phyloP scores from a whole-genome alignment of 1,140 invertebrate species.

The Sesamia nonagrioides region DNA sequence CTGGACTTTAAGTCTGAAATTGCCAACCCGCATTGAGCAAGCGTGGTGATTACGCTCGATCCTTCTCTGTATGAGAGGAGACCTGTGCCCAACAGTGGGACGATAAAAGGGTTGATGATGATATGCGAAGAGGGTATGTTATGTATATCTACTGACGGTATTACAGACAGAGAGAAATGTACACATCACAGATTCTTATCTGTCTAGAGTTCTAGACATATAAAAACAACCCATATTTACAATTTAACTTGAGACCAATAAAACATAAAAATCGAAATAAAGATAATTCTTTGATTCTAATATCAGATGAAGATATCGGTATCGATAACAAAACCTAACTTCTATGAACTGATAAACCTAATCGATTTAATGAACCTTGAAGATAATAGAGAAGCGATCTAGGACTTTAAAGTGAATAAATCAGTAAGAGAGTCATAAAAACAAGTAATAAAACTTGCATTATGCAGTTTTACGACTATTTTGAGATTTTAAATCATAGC shows the following conservation, averaged over 20 bases:
- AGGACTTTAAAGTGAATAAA: conserved; percentile 6
- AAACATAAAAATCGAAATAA: neutral
- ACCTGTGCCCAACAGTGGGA: too few relatives aligned
- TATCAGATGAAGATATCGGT: neutral
- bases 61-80: too few relatives aligned
- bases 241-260: neutral
- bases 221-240: neutral
- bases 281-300: conserved; percentile 1
- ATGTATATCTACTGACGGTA: too few relatives aligned
- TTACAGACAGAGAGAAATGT: neutral
- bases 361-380: conserved; percentile 7
- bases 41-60: too few relatives aligned
- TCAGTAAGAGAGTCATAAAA: conserved; percentile 12
- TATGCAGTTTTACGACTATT: conserved; percentile 20
- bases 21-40: too few relatives aligned
- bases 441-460: conserved; percentile 3
- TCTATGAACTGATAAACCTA: conserved; percentile 35
- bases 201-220: neutral
- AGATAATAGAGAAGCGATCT: neutral
- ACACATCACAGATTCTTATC: neutral
- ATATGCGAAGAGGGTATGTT: too few relatives aligned
- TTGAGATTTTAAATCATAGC: conserved; percentile 11
- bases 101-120: too few relatives aligned
- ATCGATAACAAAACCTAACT: neutral
- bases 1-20: too few relatives aligned